Evolutionary conservation across 2,797 vertebrate species (phyloP), one percentile per base, ranked within the genome.

Genomic region (Chaenodraco wilsoni): DNA sequence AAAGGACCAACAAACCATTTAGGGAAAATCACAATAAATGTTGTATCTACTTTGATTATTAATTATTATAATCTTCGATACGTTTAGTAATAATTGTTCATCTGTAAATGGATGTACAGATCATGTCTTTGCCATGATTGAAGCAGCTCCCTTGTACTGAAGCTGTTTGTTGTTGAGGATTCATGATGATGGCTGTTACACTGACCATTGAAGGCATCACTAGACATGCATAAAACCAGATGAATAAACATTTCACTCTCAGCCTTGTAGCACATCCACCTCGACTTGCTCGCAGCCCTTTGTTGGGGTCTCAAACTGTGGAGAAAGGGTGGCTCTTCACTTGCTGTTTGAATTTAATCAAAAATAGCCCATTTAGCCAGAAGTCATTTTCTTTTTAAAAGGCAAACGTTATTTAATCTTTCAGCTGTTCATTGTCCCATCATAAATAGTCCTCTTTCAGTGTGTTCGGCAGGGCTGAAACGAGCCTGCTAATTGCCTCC

Each of bases 331-430:
- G 97, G 95, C 96, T 97, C 96, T 98, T 96, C 97, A 95, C 97
- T 97, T 97, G 96, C 97, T 96, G 96, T 98, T 99, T 98, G 97
- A 99, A 98, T 99, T 97, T 98, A 98, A 99, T 99, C 96, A 99
- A 97, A 99, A 99, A 99, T 98, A 97, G 97, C 96, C 98, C 98
- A 99, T 99, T 99, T 98, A 98, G 97, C 96, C 97, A 99, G 97
- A 99, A 99, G 98, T 99, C 97, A 99, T 99, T 99, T 99, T 99
- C 97, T 97, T 99, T 99, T 99, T 97, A 98, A 99, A 99, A 98
- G 97, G 97, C 97, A 98, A 99, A 99, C 97, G 98, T 99, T 99
- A 99, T 99, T 99, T 99, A 99, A 99, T 99, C 97, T 99, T 99
- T 99, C 98, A 99, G 98, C 98, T 99, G 98, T 97, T 99, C 98